Conservation (phyloP, 2,797 vertebrate species). For the Fistularia tabacaria region DNA sequence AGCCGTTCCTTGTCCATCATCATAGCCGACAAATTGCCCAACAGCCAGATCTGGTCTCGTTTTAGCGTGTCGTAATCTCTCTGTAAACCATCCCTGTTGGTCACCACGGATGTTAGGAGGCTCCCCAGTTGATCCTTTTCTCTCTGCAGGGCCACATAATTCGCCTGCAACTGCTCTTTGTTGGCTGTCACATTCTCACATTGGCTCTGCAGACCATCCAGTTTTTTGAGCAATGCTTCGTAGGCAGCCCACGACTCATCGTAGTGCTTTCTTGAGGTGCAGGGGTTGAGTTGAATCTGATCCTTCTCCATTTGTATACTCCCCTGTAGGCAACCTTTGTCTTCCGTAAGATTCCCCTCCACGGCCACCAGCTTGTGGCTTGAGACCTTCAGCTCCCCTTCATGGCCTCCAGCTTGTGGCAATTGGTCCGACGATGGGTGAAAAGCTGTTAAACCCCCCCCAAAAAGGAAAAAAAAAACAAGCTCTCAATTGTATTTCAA, state of each 20-base stretch:
- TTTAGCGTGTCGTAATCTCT: not conserved
- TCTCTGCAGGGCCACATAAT: not conserved
- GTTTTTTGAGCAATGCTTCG: not conserved
- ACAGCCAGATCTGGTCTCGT: slow-evolving; percentile 3
- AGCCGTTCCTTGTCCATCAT: not conserved
- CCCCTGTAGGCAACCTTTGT: too few relatives aligned
- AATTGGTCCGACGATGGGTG: too few relatives aligned
- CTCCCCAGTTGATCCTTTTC: not conserved
- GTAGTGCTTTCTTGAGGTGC: not conserved
- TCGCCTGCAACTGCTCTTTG: slow-evolving; percentile 8
- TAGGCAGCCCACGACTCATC: too few relatives aligned
- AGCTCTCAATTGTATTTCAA: too few relatives aligned
- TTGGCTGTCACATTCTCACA: slow-evolving; percentile 21
- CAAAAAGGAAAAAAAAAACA: too few relatives aligned
- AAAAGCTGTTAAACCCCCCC: too few relatives aligned
- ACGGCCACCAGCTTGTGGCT: too few relatives aligned
- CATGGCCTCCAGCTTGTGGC: too few relatives aligned
- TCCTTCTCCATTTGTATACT: too few relatives aligned
- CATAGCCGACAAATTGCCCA: slow-evolving; percentile 13
- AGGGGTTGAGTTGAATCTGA: not conserved
- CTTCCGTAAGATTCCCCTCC: too few relatives aligned
- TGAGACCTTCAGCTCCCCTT: too few relatives aligned
- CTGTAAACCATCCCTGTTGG: too few relatives aligned
- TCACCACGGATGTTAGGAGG: not conserved
- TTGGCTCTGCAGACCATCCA: slow-evolving; percentile 3